phyloP scores from a whole-genome alignment of 2,888 invertebrate genomes.

The Tetragnatha montana region DNA sequence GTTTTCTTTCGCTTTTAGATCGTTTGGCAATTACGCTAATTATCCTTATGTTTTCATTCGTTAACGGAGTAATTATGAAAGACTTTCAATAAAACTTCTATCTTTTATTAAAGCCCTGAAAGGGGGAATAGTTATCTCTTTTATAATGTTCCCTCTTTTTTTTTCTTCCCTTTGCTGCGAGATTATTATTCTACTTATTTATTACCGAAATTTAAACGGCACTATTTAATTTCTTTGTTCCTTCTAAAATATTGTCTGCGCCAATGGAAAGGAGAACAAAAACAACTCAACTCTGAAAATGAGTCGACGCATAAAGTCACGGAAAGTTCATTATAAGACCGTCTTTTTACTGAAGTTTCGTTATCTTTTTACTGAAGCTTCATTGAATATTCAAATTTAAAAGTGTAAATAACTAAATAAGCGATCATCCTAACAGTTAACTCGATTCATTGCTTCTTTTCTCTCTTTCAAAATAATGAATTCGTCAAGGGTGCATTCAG shows the following conservation, averaged over 20 bases:
- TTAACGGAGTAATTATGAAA: slow-evolving; percentile 55
- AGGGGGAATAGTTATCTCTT: slow-evolving; percentile 39
- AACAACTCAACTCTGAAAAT: slow-evolving; percentile 13
- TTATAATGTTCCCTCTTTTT: slow-evolving; percentile 2
- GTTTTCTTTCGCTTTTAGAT: slow-evolving; percentile 47
- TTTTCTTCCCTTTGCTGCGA: slow-evolving; percentile 9
- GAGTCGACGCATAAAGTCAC: slow-evolving; percentile 35
- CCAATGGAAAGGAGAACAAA: slow-evolving; percentile 20
- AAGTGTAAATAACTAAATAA: slow-evolving; percentile 21
- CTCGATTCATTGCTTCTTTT: slow-evolving; percentile 22
- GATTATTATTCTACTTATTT: slow-evolving; percentile 34
- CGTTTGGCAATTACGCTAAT: slow-evolving; percentile 63
- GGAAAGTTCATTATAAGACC: slow-evolving; percentile 43
- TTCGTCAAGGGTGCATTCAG: slow-evolving; percentile 38
- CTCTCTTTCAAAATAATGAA: slow-evolving; percentile 21
- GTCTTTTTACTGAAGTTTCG: slow-evolving; percentile 22
- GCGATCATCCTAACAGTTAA: background rate
- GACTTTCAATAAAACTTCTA: slow-evolving; percentile 57
- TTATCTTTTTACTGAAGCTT: slow-evolving; percentile 22
- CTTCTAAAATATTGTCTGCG: slow-evolving; percentile 31
- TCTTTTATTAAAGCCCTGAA: slow-evolving; percentile 39
- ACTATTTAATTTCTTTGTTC: slow-evolving; percentile 53
- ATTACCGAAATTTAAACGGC: slow-evolving; percentile 47
- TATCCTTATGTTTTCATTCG: slow-evolving; percentile 65
- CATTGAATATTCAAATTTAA: slow-evolving; percentile 34